phyloP scores from a whole-genome alignment of 2,888 invertebrate species.

The Cecidostiba fungosa region DNA sequence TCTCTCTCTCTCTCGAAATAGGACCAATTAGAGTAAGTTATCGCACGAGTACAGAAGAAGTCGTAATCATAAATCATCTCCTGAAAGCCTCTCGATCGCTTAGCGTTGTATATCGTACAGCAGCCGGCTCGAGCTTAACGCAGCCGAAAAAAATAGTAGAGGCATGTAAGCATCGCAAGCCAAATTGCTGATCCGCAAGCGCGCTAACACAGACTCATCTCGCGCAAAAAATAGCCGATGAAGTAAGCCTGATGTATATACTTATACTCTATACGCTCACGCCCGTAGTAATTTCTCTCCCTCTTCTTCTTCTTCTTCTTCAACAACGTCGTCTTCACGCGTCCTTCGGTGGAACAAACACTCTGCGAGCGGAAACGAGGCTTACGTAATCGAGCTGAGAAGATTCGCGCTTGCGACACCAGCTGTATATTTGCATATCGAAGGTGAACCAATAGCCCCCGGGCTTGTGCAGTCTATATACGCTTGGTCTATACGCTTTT shows the following conservation, averaged over 20 bases:
- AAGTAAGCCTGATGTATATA: background rate
- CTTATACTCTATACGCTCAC: background rate
- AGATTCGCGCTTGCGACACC: slow-evolving; percentile 37
- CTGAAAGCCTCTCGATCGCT: background rate
- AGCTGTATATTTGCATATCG: slow-evolving; percentile 15
- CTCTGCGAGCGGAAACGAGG: background rate
- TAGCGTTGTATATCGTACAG: background rate
- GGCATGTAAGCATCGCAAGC: background rate
- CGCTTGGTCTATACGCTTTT: background rate
- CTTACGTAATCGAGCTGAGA: background rate
- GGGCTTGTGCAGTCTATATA: background rate
- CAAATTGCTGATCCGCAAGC: background rate
- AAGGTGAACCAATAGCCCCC: background rate
- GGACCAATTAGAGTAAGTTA: slow-evolving; percentile 24
- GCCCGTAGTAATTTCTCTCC: background rate
- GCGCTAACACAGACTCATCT: background rate
- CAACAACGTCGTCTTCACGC: background rate
- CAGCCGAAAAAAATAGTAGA: background rate
- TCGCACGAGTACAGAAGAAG: background rate
- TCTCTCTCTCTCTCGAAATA: background rate
- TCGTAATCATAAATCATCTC: background rate
- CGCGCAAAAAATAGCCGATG: slow-evolving; percentile 39
- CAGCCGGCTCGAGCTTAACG: background rate
- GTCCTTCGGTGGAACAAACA: background rate
- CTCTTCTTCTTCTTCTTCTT: background rate